Evolutionary conservation across 1,140 invertebrate genomes (phyloP).

Genomic region (Luehdorfia chinensis): DNA sequence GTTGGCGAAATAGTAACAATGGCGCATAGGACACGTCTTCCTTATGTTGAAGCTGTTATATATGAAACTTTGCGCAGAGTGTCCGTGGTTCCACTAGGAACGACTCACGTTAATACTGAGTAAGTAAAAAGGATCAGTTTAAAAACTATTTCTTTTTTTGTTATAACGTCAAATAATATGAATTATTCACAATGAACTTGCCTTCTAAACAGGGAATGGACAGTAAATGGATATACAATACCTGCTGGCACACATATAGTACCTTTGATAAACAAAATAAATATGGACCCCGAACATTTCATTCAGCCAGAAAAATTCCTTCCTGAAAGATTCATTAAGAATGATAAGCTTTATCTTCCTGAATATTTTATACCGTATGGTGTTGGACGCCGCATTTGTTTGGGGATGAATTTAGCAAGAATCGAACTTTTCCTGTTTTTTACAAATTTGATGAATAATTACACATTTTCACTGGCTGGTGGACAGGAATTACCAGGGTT

Average conservation of each 20-base stretch:
- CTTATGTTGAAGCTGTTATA: constrained; percentile 89
- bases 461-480: constrained; percentile 81
- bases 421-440: constrained; percentile 94
- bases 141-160: background rate
- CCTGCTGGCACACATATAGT: constrained; percentile 87
- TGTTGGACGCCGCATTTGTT: constrained; percentile 88
- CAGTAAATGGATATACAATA: constrained; percentile 84
- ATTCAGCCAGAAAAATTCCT: constrained; percentile 87
- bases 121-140: no score
- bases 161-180: background rate
- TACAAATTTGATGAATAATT: constrained; percentile 86
- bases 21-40: constrained; percentile 85
- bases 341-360: constrained; percentile 83
- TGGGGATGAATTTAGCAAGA: constrained; percentile 90
- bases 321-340: constrained; percentile 85
- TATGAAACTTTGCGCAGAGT: constrained; percentile 86
- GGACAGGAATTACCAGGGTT: constrained; percentile 82
- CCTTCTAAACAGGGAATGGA: constrained; percentile 86
- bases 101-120: constrained; percentile 87
- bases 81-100: constrained; percentile 88
- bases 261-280: constrained; percentile 87
- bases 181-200: no score
- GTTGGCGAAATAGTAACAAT: constrained; percentile 83
- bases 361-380: constrained; percentile 92
- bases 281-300: constrained; percentile 89